These are phyloP conservation scores for Pachymerium ferrugineum DNA, from an alignment of 2,888 invertebrate genomes.

Conservation along the genomic window DNA sequence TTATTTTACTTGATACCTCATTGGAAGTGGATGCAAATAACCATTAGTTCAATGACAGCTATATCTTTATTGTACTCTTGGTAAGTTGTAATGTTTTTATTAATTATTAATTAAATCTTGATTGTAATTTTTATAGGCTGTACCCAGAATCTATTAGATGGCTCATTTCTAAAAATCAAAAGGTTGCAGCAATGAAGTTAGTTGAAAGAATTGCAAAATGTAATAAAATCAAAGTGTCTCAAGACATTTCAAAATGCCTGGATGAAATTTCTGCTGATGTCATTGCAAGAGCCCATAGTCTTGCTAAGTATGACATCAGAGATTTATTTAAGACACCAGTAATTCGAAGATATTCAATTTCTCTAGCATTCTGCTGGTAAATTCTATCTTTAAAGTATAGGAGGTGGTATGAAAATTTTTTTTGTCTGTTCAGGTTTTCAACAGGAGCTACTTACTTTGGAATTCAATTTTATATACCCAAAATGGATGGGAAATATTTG, in stretches of 20 bases:
- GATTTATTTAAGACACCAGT: slow-evolving; percentile 31
- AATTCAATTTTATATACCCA: slow-evolving; percentile 48
- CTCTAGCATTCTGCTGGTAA: slow-evolving; percentile 33
- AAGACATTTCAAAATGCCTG: no score
- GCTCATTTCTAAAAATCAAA: slow-evolving; percentile 30
- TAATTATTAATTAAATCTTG: not conserved
- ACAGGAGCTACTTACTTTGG: slow-evolving; percentile 51
- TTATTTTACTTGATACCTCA: no score
- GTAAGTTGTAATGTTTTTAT: slow-evolving; percentile 39
- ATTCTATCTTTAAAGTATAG: not conserved
- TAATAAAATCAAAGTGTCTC: slow-evolving; percentile 29
- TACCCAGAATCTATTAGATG: slow-evolving; percentile 35
- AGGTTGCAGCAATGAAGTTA: slow-evolving; percentile 29
- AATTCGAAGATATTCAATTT: slow-evolving; percentile 28
- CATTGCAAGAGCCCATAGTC: not conserved
- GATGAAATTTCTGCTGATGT: not conserved
- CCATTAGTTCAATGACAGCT: slow-evolving; percentile 49
- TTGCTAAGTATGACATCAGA: not conserved
- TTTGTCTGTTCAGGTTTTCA: slow-evolving; percentile 47
- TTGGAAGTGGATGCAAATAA: slow-evolving; percentile 54
- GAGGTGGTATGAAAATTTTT: not conserved
- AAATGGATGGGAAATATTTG: slow-evolving; percentile 47
- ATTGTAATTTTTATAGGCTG: slow-evolving; percentile 28
- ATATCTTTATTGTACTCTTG: slow-evolving; percentile 48
- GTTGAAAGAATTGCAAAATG: slow-evolving; percentile 23